Evolutionary conservation across 2,797 vertebrate genomes (phyloP).

Genomic region (Karalla daura): DNA sequence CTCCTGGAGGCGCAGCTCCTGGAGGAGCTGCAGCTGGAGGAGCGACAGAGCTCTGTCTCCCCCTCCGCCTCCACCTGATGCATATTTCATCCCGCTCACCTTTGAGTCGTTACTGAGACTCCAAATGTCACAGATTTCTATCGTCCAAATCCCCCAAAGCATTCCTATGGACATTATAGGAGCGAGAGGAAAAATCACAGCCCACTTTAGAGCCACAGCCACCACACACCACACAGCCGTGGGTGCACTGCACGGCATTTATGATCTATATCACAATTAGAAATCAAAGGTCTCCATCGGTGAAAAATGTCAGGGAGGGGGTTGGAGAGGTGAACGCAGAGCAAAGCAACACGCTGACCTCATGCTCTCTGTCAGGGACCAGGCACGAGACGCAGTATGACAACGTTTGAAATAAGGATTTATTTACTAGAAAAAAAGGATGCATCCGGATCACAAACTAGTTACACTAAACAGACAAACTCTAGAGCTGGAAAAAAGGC

Average conservation of each 20-base stretch:
- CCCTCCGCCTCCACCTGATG: constrained; percentile 31
- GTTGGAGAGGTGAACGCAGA: no score
- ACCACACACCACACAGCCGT: constrained; percentile 64
- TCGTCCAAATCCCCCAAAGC: constrained; percentile 58
- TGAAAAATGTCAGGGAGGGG: constrained; percentile 67
- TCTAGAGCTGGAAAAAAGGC: no score
- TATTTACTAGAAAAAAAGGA: no score
- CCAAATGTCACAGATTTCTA: constrained; percentile 81
- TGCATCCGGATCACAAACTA: no score
- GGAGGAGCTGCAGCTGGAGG: constrained; percentile 39
- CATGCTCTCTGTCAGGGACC: no score
- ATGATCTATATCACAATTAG: constrained; percentile 81
- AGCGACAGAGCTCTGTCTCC: constrained; percentile 36
- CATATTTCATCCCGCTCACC: constrained; percentile 66
- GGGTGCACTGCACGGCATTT: constrained; percentile 57
- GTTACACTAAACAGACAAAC: no score
- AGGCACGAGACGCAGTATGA: no score
- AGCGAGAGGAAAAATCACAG: constrained; percentile 40
- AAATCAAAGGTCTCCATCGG: constrained; percentile 72
- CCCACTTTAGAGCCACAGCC: constrained; percentile 40
- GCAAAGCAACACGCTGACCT: no score
- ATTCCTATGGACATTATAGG: constrained; percentile 44
- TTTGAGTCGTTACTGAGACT: constrained; percentile 64
- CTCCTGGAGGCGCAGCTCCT: no score
- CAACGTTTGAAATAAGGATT: no score